Evolutionary conservation across 1,140 invertebrate species (phyloP).

Genomic region (Rhynchophorus ferrugineus): DNA sequence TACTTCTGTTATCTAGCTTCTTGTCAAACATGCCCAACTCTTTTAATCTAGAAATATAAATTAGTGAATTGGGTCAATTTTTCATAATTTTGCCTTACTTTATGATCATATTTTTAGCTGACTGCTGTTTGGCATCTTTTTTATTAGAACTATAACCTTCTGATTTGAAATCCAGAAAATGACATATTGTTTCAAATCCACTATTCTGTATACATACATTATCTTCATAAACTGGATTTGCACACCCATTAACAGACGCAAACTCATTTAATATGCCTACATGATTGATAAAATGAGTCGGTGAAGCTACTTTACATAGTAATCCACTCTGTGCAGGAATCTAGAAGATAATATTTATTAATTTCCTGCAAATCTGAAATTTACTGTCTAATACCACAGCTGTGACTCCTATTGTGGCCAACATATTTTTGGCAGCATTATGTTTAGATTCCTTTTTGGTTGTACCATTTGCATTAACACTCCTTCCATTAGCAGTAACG

Average conservation of each 20-base stretch:
- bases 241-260: constrained; percentile 4
- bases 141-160: constrained; percentile 18
- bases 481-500: not conserved
- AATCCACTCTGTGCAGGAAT: no score
- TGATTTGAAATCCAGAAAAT: constrained; percentile 6
- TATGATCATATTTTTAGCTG: constrained; percentile 20
- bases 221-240: constrained; percentile 15
- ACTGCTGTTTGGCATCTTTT: constrained; percentile 23
- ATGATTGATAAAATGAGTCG: constrained; percentile 10
- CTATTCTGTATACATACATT: not conserved
- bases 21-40: no score
- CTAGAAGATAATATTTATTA: not conserved
- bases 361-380: no score
- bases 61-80: no score
- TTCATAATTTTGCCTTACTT: constrained; percentile 21
- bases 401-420: no score
- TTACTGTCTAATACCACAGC: no score
- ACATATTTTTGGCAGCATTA: constrained; percentile 7
- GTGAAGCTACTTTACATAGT: no score
- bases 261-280: constrained; percentile 22
- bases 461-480: constrained; percentile 1
- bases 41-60: no score
- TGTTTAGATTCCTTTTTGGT: constrained; percentile 22
- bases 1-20: no score
- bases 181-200: constrained; percentile 15